phyloP scores from a whole-genome alignment of 2,113 vertebrate species.

The Tragulus kanchil region DNA sequence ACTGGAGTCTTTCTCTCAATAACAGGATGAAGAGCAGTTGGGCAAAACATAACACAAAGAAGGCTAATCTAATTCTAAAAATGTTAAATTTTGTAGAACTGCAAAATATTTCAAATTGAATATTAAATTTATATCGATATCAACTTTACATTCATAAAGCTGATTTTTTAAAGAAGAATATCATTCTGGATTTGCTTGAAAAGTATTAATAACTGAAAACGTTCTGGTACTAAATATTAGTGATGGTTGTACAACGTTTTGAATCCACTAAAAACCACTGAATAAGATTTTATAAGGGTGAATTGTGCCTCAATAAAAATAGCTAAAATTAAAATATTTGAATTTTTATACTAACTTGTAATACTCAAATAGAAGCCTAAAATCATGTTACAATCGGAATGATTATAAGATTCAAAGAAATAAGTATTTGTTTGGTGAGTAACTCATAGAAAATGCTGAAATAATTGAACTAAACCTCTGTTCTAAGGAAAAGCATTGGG shows the following conservation, averaged over 20 bases:
- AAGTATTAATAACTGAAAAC: not conserved
- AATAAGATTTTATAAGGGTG: not conserved
- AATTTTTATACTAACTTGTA: not conserved
- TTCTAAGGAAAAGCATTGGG: not conserved
- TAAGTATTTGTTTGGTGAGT: not conserved
- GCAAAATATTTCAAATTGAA: not conserved
- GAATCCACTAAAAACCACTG: not conserved
- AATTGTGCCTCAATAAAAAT: not conserved
- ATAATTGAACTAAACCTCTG: not conserved
- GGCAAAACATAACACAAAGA: not conserved
- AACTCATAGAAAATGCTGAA: not conserved
- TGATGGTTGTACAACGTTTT: not conserved
- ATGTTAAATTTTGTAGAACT: not conserved
- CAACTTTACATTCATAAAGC: not conserved
- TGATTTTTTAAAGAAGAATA: constrained; percentile 5
- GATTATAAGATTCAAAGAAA: not conserved
- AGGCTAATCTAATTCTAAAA: not conserved
- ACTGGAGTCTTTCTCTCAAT: not conserved
- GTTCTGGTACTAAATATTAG: not conserved
- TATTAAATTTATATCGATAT: not conserved
- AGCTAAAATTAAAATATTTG: not conserved
- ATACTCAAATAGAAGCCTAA: not conserved
- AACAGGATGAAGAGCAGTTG: not conserved
- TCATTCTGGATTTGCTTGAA: not conserved
- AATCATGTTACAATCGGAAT: not conserved